Evolutionary conservation across 2,888 invertebrate genomes (phyloP).

Genomic region (Caradrina clavipalpis): DNA sequence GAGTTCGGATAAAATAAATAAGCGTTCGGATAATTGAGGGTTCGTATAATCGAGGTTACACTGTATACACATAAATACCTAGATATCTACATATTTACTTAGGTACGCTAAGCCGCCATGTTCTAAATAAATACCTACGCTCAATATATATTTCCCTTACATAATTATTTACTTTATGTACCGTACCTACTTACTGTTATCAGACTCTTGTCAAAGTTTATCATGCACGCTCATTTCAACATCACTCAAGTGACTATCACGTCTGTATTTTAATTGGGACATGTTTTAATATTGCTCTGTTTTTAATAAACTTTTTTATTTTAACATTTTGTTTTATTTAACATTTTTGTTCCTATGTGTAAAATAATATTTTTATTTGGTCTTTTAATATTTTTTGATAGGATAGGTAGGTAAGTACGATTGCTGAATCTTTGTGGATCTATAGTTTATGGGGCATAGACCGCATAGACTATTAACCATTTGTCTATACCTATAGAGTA

Average conservation of each 20-base stretch:
- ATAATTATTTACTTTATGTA: conserved; percentile 37
- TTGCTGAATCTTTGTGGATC: neutral
- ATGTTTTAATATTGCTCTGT: conserved; percentile 1
- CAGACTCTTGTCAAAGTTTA: conserved; percentile 61
- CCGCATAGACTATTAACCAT: too few relatives aligned
- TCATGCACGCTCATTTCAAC: conserved; percentile 49
- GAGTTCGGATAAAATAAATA: too few relatives aligned
- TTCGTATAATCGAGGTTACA: too few relatives aligned
- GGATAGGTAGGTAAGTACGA: neutral
- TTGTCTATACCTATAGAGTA: too few relatives aligned
- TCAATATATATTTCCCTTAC: conserved; percentile 19
- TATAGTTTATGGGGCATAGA: too few relatives aligned
- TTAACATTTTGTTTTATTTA: conserved; percentile 6
- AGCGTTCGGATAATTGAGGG: too few relatives aligned
- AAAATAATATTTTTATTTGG: neutral
- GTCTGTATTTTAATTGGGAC: conserved; percentile 44
- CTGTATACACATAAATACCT: too few relatives aligned
- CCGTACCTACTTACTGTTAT: conserved; percentile 23
- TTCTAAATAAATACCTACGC: conserved; percentile 33
- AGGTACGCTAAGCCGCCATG: neutral
- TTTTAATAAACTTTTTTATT: conserved; percentile 5
- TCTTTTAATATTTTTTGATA: neutral
- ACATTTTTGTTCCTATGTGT: neutral
- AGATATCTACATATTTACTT: too few relatives aligned
- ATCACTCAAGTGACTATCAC: conserved; percentile 23